Base-by-base conservation (phyloP, 1,140 invertebrate genomes). In the Agrypnia vestita region DNA sequence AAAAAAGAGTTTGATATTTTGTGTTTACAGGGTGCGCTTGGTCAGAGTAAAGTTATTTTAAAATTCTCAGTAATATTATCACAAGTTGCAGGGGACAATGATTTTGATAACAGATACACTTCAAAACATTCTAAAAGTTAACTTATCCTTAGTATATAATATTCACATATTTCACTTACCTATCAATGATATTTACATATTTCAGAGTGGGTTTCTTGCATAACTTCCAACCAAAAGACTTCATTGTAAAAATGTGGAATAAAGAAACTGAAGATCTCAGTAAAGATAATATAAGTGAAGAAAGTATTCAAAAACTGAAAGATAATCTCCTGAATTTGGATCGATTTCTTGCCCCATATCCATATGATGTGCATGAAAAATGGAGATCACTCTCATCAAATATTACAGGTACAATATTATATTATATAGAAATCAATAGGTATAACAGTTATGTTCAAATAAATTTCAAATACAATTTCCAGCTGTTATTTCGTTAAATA, bases 171-270 rank as follows among this genome's bases (percentile, higher is more conserved):
- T n/a, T 55, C n/a, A 15, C n/a, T 15, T 55, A 8, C 1, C 15
- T n/a, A 59, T 56, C 17, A 61, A 64, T 77, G 56, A n/a, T 62
- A 67, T 55, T 46, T 80, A 17, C 80, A 81, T 71, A 76, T 62
- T 94, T 92, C 69, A 91, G 97, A 84, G 93, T 94, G 74, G 98
- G 98, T 21, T 99, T 99, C 85, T 95, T 98, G 85, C 94, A 98
- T 85, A 91, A 92, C 85, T 99, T 99, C 85, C 90, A 94, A 82
- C 91, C 92, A 69, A 91, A 92, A 81, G 97, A 99, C 90, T 91
- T 99, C 83, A 76, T 99, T 13, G 94, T 97, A 0, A 96, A 93
- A 84, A 94, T 93, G 86, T 99, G 97, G 97, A 93, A 98, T 85
- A 87, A 89, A 77, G 86, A 92, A 35, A 86, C 88, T 11, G 96